phyloP scores from a whole-genome alignment of 1,140 invertebrate species.

The Daktulosphaira vitifoliae region DNA sequence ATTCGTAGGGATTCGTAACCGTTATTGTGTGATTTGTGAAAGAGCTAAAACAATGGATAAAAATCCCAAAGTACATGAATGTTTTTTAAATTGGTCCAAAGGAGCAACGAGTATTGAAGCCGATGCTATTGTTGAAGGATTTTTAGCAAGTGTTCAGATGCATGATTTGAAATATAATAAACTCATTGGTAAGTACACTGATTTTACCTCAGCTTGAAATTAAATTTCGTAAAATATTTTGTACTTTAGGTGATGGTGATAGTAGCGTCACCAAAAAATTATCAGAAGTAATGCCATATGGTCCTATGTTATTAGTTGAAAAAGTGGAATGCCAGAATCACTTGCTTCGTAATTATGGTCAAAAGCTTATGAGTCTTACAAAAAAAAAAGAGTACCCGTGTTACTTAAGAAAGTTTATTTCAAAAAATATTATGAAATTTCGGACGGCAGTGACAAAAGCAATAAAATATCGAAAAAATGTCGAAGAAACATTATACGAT shows the following conservation, averaged over 20 bases:
- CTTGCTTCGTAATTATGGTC: background rate
- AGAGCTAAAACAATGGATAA: no score
- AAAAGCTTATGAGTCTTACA: background rate
- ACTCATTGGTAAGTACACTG: conserved; percentile 10
- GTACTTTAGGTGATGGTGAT: background rate
- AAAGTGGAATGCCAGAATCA: conserved; percentile 3
- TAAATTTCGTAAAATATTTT: no score
- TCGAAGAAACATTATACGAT: background rate
- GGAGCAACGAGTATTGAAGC: conserved; percentile 40
- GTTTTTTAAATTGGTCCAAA: conserved; percentile 41
- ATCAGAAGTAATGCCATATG: background rate
- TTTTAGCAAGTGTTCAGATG: conserved; percentile 37
- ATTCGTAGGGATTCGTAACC: background rate
- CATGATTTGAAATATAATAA: conserved; percentile 31
- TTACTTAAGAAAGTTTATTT: background rate
- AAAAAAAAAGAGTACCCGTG: background rate
- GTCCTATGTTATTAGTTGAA: background rate
- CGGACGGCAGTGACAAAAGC: background rate
- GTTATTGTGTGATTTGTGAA: background rate
- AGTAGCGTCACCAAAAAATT: background rate
- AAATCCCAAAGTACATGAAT: conserved; percentile 23
- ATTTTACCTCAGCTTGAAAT: no score
- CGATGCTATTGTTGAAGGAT: conserved; percentile 40
- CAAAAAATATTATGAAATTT: conserved; percentile 1
- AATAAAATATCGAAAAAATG: background rate